Evolutionary conservation across 1,140 invertebrate genomes (phyloP).

Genomic region (Aricia agestis): DNA sequence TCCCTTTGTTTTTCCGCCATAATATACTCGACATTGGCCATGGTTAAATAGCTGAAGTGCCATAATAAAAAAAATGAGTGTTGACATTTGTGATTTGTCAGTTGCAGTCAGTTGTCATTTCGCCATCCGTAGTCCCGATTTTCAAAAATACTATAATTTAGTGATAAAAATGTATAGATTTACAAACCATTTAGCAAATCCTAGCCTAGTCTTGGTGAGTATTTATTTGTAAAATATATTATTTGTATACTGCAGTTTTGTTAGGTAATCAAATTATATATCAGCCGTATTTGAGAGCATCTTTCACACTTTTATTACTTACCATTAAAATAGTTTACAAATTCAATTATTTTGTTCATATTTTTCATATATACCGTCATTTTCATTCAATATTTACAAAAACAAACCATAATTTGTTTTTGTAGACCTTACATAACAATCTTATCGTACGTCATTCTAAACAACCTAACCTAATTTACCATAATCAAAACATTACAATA

Average conservation of each 20-base stretch:
- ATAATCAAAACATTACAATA: background rate
- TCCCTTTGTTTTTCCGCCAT: too few species aligned
- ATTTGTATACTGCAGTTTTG: background rate
- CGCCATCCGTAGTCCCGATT: background rate
- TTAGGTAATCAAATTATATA: background rate
- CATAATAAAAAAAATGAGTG: background rate
- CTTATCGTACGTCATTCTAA: constrained; percentile 46
- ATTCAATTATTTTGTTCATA: background rate
- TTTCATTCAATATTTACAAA: background rate
- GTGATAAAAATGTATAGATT: constrained; percentile 66
- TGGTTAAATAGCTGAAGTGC: too few species aligned
- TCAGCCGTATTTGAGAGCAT: background rate
- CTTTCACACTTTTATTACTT: background rate
- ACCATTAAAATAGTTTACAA: background rate
- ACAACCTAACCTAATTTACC: background rate
- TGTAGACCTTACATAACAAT: constrained; percentile 67
- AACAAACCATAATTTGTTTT: constrained; percentile 42
- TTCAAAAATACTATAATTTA: background rate
- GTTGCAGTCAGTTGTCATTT: constrained; percentile 3
- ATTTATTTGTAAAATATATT: constrained; percentile 7
- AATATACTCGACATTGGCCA: too few species aligned
- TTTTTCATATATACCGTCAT: background rate
- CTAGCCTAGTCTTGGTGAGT: constrained; percentile 66
- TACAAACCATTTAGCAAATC: constrained; percentile 59
- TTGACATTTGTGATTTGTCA: constrained; percentile 10